Evolutionary conservation across 2,888 invertebrate genomes (phyloP).

Genomic region (Athrips mouffetella): DNA sequence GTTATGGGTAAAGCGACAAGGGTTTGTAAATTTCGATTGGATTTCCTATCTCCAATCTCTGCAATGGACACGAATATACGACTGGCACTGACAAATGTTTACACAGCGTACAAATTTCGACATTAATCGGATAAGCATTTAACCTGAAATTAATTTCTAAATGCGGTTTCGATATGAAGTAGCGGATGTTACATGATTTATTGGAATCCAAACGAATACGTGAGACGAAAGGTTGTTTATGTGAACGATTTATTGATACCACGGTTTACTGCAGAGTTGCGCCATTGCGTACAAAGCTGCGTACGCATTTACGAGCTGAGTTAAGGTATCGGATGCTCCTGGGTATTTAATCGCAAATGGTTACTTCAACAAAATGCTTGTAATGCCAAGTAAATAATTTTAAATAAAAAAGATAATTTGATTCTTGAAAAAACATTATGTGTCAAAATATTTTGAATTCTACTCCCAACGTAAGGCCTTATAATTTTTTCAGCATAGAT

Average conservation of each 20-base stretch:
- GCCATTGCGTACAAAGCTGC: conserved; percentile 35
- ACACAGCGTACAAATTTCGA: conserved; percentile 66
- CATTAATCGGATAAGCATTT: conserved; percentile 55
- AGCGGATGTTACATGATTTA: conserved; percentile 69
- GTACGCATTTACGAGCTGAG: conserved; percentile 13
- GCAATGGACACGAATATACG: conserved; percentile 56
- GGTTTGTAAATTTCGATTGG: conserved; percentile 74
- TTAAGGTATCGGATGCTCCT: conserved; percentile 1
- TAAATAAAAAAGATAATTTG: background rate
- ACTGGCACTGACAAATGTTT: conserved; percentile 70
- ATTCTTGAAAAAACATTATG: too few species aligned
- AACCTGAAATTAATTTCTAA: conserved; percentile 42
- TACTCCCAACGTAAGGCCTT: too few species aligned
- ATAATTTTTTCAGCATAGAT: too few species aligned
- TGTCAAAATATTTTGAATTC: too few species aligned
- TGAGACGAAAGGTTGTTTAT: conserved; percentile 46
- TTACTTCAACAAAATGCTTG: background rate
- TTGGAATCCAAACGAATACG: conserved; percentile 52
- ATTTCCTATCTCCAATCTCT: conserved; percentile 70
- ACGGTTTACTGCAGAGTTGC: conserved; percentile 49
- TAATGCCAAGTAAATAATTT: background rate
- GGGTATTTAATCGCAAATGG: conserved; percentile 3
- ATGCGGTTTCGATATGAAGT: conserved; percentile 51
- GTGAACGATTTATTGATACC: conserved; percentile 58
- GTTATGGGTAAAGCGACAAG: conserved; percentile 72